A percentile compares a stretch with the other conserved stretches of the same genome.
These are phyloP conservation scores for Pterocles orientalis DNA, from an alignment of 2,113 vertebrate genomes.

Conservation along the genomic window DNA sequence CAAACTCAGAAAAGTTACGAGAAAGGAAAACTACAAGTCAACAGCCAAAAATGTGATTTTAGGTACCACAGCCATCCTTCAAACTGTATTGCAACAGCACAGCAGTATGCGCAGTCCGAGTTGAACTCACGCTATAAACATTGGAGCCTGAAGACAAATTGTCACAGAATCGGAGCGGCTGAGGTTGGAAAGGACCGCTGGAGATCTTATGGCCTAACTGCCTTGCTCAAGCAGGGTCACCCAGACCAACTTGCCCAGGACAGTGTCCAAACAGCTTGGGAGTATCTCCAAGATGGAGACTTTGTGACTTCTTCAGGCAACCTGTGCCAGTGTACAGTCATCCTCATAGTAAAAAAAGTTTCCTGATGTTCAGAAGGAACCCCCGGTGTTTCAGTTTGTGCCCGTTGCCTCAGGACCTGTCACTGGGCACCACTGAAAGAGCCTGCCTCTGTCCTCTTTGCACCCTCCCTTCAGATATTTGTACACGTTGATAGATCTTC, in stretches of 20 bases:
- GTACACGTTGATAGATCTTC: neutral
- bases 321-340: neutral
- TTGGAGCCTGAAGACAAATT: neutral
- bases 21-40: neutral
- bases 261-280: neutral
- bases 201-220: rapidly evolving
- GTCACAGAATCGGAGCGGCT: rapidly evolving
- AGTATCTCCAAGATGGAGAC: neutral
- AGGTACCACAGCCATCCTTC: neutral
- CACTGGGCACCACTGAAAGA: rapidly evolving
- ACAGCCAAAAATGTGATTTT: neutral
- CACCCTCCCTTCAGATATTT: neutral
- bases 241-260: neutral
- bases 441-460: neutral
- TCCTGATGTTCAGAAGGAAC: neutral
- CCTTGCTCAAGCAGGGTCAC: neutral
- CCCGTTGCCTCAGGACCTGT: neutral
- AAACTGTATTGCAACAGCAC: neutral
- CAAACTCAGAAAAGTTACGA: neutral
- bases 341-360: too few relatives aligned
- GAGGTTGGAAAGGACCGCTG: neutral
- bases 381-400: neutral
- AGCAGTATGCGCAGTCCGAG: neutral
- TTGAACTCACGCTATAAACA: neutral
- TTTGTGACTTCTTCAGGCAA: neutral